These are phyloP conservation scores for Tauraco erythrolophus DNA, from an alignment of 2,113 vertebrate genomes.

Conservation along the genomic window DNA sequence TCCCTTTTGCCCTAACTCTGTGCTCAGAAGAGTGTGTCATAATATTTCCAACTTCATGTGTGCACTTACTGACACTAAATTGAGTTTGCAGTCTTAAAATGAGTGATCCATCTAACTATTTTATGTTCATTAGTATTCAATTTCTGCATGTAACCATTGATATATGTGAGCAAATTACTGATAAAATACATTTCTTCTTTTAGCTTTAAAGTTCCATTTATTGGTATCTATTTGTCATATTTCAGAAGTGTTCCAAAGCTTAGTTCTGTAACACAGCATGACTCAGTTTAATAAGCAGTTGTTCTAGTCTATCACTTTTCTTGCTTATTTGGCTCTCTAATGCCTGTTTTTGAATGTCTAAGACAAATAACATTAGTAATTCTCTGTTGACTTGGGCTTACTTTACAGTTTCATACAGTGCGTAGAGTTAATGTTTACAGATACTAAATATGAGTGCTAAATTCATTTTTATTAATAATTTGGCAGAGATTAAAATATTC, in stretches of 20 bases:
- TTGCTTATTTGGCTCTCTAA: neutral
- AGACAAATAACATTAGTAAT: neutral
- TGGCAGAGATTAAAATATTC: neutral
- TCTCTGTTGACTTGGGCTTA: neutral
- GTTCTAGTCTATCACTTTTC: neutral
- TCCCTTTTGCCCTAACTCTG: neutral
- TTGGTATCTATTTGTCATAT: neutral
- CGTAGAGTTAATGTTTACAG: neutral
- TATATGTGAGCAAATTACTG: neutral
- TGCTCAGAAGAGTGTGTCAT: neutral
- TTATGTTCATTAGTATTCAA: neutral
- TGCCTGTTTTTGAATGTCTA: neutral
- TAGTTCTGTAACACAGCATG: neutral
- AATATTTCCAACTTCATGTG: neutral
- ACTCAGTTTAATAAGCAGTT: neutral
- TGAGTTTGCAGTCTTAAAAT: neutral
- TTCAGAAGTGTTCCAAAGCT: neutral
- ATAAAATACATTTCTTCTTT: neutral
- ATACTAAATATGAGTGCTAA: neutral
- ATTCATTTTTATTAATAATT: neutral
- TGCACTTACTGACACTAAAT: neutral
- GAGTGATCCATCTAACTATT: neutral
- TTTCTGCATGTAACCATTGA: neutral
- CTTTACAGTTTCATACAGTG: neutral
- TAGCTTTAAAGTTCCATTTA: neutral